phyloP scores from a whole-genome alignment of 2,113 vertebrate species.

The Gadus chalcogrammus region DNA sequence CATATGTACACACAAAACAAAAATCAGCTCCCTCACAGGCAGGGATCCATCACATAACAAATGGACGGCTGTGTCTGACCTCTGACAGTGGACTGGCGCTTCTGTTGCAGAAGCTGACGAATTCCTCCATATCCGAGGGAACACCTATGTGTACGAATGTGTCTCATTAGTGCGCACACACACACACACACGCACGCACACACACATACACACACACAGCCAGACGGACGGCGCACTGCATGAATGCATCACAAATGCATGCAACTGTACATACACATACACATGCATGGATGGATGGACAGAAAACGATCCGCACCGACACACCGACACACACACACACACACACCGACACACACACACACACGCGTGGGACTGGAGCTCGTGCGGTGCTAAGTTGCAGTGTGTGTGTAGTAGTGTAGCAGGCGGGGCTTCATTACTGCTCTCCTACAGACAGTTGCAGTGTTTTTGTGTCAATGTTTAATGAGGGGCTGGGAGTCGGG shows the following conservation, averaged over 20 bases:
- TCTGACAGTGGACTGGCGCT: constrained; percentile 51
- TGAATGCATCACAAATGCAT: constrained; percentile 53
- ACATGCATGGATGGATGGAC: constrained; percentile 17
- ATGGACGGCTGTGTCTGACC: constrained; percentile 55
- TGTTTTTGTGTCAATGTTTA: constrained; percentile 78
- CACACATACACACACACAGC: constrained; percentile 9
- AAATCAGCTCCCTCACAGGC: constrained; percentile 23
- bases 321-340: background rate
- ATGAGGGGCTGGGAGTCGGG: constrained; percentile 72
- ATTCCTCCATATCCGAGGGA: constrained; percentile 61
- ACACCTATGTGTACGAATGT: constrained; percentile 63
- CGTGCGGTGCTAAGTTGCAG: constrained; percentile 55
- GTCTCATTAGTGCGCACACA: constrained; percentile 58
- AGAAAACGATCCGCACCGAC: constrained; percentile 7
- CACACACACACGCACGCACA: constrained; percentile 50
- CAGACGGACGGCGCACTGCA: too few species aligned
- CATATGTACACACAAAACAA: constrained; percentile 14
- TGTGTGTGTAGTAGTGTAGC: constrained; percentile 58
- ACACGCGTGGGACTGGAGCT: constrained; percentile 25
- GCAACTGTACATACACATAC: constrained; percentile 49
- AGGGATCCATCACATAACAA: constrained; percentile 56
- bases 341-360: constrained; percentile 9
- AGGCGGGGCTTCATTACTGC: constrained; percentile 67
- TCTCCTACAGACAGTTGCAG: constrained; percentile 70
- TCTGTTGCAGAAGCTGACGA: constrained; percentile 58